These are phyloP conservation scores for Grallaria varia DNA, from an alignment of 2,113 vertebrate genomes.

Conservation along the genomic window DNA sequence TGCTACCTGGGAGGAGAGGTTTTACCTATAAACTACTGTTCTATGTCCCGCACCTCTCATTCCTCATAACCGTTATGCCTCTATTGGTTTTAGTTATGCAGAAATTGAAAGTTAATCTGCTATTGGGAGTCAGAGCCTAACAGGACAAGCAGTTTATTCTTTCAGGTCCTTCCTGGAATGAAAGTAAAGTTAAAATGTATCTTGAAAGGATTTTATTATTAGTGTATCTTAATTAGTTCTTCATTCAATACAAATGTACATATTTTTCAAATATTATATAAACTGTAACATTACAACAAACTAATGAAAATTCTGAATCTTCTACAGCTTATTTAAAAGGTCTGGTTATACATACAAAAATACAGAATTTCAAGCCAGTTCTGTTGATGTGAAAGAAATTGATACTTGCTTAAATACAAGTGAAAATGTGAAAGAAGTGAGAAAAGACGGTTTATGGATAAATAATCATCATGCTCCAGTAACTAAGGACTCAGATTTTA, in stretches of 20 bases:
- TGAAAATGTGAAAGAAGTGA: slow-evolving; percentile 68
- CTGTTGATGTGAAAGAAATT: slow-evolving; percentile 40
- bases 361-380: slow-evolving; percentile 11
- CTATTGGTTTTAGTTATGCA: neutral
- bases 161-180: neutral
- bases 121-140: neutral
- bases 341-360: slow-evolving; percentile 52
- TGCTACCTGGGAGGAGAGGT: neutral
- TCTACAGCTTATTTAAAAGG: slow-evolving; percentile 83
- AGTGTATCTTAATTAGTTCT: neutral
- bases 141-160: neutral
- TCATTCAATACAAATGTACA: neutral
- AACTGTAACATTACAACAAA: neutral
- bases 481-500: slow-evolving; percentile 61
- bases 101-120: neutral
- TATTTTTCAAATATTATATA: neutral
- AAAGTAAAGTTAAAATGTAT: neutral
- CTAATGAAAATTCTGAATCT: neutral
- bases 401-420: neutral
- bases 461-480: slow-evolving; percentile 48
- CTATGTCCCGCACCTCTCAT: neutral
- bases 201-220: neutral
- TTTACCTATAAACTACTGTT: neutral
- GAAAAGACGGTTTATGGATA: slow-evolving; percentile 62
- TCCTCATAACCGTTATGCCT: neutral